Evolutionary conservation across 2,888 invertebrate species (phyloP).

Genomic region (Diaperis boleti): DNA sequence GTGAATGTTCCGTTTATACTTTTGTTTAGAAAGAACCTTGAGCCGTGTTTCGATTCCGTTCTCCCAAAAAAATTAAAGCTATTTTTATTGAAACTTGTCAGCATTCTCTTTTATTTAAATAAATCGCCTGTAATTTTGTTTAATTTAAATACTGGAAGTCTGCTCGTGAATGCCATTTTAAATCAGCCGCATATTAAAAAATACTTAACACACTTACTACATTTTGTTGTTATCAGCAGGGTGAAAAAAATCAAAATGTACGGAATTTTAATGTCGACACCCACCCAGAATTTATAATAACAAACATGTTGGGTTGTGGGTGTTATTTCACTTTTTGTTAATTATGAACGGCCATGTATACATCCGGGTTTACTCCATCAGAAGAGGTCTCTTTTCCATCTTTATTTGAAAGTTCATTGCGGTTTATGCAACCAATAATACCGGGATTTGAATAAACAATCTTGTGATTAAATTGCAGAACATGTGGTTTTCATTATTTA

Average conservation of each 20-base stretch:
- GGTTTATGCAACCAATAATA: too few relatives aligned
- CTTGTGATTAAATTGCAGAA: too few relatives aligned
- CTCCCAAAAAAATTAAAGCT: too few relatives aligned
- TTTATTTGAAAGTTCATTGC: too few relatives aligned
- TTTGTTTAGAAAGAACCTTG: constrained; percentile 59
- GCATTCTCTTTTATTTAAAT: constrained; percentile 54
- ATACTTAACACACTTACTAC: too few relatives aligned
- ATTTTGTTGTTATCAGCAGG: too few relatives aligned
- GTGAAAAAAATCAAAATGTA: too few relatives aligned
- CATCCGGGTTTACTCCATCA: background rate
- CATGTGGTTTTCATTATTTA: too few relatives aligned
- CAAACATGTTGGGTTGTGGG: background rate
- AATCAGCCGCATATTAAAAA: too few relatives aligned
- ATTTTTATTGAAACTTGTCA: constrained; percentile 53
- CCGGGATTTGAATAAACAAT: too few relatives aligned
- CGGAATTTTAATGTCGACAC: too few relatives aligned
- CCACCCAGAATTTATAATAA: background rate
- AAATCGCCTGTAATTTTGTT: background rate
- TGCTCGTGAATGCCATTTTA: background rate
- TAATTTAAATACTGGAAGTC: background rate
- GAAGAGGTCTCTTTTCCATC: too few relatives aligned
- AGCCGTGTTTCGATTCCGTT: constrained; percentile 29
- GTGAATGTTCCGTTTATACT: constrained; percentile 57
- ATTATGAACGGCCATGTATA: background rate
- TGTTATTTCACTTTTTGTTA: background rate